Percentiles rank a stretch among this genome's conserved stretches.
phyloP scores from a whole-genome alignment of 2,888 invertebrate genomes.

The Eupithecia vulgata region DNA sequence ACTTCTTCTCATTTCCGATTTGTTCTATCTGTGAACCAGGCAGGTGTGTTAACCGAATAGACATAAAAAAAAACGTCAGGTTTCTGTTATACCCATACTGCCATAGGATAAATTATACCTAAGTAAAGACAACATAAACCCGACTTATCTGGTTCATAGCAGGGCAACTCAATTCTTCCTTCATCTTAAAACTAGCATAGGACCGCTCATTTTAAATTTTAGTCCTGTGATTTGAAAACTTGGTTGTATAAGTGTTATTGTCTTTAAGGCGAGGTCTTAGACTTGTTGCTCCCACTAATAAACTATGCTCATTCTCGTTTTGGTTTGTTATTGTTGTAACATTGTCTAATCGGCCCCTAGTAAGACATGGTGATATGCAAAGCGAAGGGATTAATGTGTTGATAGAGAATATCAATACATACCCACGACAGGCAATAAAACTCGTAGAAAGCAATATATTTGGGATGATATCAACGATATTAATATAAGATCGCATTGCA shows the following conservation, averaged over 20 bases:
- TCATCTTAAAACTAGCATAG: slow-evolving; percentile 12
- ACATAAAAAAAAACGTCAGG: slow-evolving; percentile 2
- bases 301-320: slow-evolving; percentile 35
- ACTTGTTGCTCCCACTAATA: slow-evolving; percentile 43
- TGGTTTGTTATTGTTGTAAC: slow-evolving; percentile 34
- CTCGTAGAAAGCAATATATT: slow-evolving; percentile 25
- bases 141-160: slow-evolving; percentile 8
- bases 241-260: slow-evolving; percentile 54
- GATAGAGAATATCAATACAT: slow-evolving; percentile 22
- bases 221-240: slow-evolving; percentile 61
- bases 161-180: not conserved
- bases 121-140: not conserved
- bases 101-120: slow-evolving; percentile 14
- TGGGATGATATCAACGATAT: slow-evolving; percentile 11
- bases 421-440: slow-evolving; percentile 17
- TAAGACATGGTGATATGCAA: slow-evolving; percentile 32
- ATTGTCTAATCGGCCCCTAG: slow-evolving; percentile 19
- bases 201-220: slow-evolving; percentile 42
- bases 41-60: not conserved
- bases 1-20: not conserved
- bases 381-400: slow-evolving; percentile 20
- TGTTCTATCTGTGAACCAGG: slow-evolving; percentile 4
- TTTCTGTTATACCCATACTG: slow-evolving; percentile 5
- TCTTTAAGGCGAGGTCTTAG: slow-evolving; percentile 52
- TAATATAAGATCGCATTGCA: slow-evolving; percentile 27